These are phyloP conservation scores for Thera britannica DNA, from an alignment of 2,888 invertebrate species.

Conservation along the genomic window DNA sequence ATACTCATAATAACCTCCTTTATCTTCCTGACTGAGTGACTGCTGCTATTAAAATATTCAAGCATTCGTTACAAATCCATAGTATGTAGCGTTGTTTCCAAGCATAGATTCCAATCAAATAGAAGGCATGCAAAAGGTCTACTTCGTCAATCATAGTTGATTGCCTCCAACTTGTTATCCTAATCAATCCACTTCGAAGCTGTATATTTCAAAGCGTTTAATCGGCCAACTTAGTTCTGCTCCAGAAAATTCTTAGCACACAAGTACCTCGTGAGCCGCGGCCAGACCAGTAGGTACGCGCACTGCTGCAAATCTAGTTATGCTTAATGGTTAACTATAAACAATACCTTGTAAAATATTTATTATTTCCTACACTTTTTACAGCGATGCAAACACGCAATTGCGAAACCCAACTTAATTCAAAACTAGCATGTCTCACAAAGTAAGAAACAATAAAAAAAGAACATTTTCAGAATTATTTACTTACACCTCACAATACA, in stretches of 20 bases:
- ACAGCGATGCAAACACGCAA: too few species aligned
- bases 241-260: constrained; percentile 48
- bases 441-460: constrained; percentile 26
- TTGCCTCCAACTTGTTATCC: constrained; percentile 15
- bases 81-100: neutral
- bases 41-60: neutral
- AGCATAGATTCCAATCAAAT: neutral
- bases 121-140: neutral
- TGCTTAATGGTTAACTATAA: too few species aligned
- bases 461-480: constrained; percentile 21
- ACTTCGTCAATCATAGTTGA: constrained; percentile 6
- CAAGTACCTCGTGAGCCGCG: constrained; percentile 31
- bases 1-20: too few species aligned
- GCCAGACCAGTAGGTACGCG: constrained; percentile 41
- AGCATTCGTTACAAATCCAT: neutral
- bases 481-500: constrained; percentile 16
- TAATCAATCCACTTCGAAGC: constrained; percentile 31
- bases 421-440: too few species aligned
- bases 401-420: too few species aligned
- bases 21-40: neutral
- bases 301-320: constrained; percentile 47
- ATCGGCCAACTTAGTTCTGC: constrained; percentile 48
- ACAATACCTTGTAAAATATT: too few species aligned
- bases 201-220: constrained; percentile 36
- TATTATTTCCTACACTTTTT: too few species aligned